Base-by-base conservation (phyloP, 1,140 invertebrate genomes). In the Drosophila neocordata region DNA sequence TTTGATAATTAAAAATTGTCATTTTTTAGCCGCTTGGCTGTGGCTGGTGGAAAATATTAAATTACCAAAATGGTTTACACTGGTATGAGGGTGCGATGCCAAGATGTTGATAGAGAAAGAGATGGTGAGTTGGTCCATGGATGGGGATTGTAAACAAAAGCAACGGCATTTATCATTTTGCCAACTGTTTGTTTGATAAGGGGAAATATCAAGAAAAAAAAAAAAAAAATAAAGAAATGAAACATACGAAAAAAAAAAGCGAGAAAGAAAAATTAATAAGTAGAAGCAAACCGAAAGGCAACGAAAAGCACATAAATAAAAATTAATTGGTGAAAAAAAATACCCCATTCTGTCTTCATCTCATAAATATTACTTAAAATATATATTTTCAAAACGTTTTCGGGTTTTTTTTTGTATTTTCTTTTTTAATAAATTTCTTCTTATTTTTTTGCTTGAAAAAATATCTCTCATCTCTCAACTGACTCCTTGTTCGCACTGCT, bases 1-100 rank as follows among this genome's bases (percentile, higher is more conserved):
- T 90, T 90, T 90, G 88, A 90, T 90, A 90, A 90, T 90, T 90
- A 90, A 90, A 90, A 90, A 89, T 85, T 85, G 84, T 90, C 82
- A 90, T 90, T 90, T 89, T 90, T 90, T 83, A 83, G 67, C 83
- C 48, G 83, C 38, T 74, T 38, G 7, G 34, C 15, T 35, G 73
- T 56, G 41, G 63, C 64, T 60, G 22, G 24, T 64, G 37, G 73
- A 37, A 75, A 75, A 77, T 74, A 75, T 77, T 58, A 77, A 70
- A 74, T 77, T 70, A 59, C 63, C 59, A 68, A 70, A 64, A 74
- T 61, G 59, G 4, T 31, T 31, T 6, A 31, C 27, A 18, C 15
- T 8, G 41, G 15, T 2, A 18, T 48, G 41, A 20, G 41, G 41
- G 41, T 48, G 15, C 1, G 41, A 48, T 11, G 12, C 0, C 12